These are phyloP conservation scores for Meteorus colon DNA, from an alignment of 2,888 invertebrate genomes.

Conservation along the genomic window DNA sequence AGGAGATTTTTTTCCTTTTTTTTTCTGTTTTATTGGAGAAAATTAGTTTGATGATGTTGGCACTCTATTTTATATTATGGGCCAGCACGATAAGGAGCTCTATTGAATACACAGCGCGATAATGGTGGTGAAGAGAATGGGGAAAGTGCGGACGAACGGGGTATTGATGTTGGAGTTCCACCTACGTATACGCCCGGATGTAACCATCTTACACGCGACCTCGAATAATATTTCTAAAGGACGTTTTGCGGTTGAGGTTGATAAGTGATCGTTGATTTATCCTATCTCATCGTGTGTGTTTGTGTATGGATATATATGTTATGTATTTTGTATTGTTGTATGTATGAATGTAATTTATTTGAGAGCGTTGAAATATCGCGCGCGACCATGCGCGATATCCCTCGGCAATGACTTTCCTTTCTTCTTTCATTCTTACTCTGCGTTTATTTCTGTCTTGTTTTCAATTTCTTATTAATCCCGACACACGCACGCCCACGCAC, in stretches of 20 bases:
- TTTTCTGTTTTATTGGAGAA: too few species aligned
- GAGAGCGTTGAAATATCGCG: constrained; percentile 32
- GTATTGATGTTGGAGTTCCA: not conserved
- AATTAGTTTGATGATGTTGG: too few species aligned
- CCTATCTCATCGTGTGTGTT: not conserved
- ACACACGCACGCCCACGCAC: constrained; percentile 21
- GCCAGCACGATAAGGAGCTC: too few species aligned
- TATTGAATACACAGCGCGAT: not conserved
- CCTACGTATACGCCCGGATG: constrained; percentile 5
- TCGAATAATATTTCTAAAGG: constrained; percentile 8
- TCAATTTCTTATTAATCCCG: constrained; percentile 30
- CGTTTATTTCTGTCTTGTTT: not conserved
- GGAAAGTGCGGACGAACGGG: not conserved
- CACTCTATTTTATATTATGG: constrained; percentile 19
- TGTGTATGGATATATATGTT: not conserved
- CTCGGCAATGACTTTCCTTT: constrained; percentile 27
- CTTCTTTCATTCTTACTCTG: constrained; percentile 1
- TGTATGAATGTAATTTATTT: constrained; percentile 4
- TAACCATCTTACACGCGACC: not conserved
- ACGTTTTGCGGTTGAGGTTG: not conserved
- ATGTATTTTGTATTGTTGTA: not conserved
- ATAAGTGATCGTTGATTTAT: constrained; percentile 26
- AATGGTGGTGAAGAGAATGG: not conserved
- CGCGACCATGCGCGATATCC: constrained; percentile 28
- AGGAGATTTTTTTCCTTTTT: too few species aligned